Base-by-base conservation (phyloP, 1,140 invertebrate genomes). In the Macrocentrus cingulum region DNA sequence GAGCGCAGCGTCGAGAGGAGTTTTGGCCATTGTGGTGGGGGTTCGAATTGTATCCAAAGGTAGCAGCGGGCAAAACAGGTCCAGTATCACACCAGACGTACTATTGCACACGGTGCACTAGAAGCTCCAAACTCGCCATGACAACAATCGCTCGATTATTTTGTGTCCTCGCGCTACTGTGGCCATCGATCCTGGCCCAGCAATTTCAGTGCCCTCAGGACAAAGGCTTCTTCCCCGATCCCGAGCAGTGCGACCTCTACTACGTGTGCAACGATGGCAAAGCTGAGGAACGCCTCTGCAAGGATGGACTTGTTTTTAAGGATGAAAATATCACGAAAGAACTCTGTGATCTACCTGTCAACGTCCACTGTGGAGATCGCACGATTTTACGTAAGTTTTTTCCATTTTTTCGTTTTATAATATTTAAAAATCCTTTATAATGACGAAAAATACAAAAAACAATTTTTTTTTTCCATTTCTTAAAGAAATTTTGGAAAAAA, bases 281-380 rank as follows among this genome's bases (percentile, higher is more conserved):
- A 52, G 64, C 86, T 6, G 88, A 88, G 67, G 82, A 88, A 61
- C 86, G 84, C 62, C 75, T 92, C 3, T 93, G 91, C 73, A 90
- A 90, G 2, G 91, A 92, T 65, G 91, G 91, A 1, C 81, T 92
- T 15, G 86, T 92, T 2, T 93, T 93, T 74, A 84, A 88, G 63
- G 88, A 90, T 64, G 85, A 84, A 52, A 87, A 88, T 66, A 84
- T 87, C 1, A 87, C 84, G 67, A 87, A 87, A 59, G 89, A 89
- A 63, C 77, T 85, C 13, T 93, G 91, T 67, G 90, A 92, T 65
- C 86, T 90, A 56, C 88, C 90, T 1, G 85, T 87, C 19, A 90
- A 91, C 66, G 88, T 92, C 0, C 88, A 91, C 22, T 93, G 91
- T 65, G 87, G 84, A 9, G 87, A 89, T 53, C 82, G 90, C 58